Conservation (phyloP, 2,888 invertebrate species). For the Lepeophtheirus nordmannii region DNA sequence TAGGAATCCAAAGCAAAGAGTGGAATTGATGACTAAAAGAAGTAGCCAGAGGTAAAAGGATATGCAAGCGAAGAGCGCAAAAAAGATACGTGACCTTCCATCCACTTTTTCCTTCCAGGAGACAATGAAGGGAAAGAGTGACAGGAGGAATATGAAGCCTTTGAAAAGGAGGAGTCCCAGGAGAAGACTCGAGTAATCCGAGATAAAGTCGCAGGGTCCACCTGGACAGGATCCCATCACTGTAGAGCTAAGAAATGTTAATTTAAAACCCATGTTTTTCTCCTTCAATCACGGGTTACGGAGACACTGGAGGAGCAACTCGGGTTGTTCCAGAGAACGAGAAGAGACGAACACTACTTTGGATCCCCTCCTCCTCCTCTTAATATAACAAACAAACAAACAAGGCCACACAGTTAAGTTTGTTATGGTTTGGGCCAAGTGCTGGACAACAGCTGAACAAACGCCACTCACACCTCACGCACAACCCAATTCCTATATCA, state of each 20-base stretch:
- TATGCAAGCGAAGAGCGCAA: conserved; percentile 20
- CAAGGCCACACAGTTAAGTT: too few relatives aligned
- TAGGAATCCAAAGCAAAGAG: conserved; percentile 24
- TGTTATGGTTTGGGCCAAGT: too few relatives aligned
- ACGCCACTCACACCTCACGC: too few relatives aligned
- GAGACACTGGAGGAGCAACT: too few relatives aligned
- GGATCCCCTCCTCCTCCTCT: too few relatives aligned
- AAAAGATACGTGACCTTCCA: conserved; percentile 14
- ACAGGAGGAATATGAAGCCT: conserved; percentile 18
- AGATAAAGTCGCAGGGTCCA: conserved; percentile 17
- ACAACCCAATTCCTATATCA: too few relatives aligned
- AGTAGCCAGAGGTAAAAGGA: conserved; percentile 23
- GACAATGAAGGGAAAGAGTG: conserved; percentile 10
- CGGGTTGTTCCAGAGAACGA: too few relatives aligned
- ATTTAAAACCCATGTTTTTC: background rate
- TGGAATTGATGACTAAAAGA: conserved; percentile 13
- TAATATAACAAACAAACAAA: too few relatives aligned
- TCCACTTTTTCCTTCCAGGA: conserved; percentile 15
- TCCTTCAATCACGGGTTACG: too few relatives aligned
- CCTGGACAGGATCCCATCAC: conserved; percentile 14
- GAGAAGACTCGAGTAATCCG: background rate
- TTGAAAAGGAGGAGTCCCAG: conserved; percentile 6
- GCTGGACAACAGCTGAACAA: too few relatives aligned
- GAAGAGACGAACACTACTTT: too few relatives aligned
- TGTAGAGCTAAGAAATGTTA: background rate